Evolutionary conservation across 1,140 invertebrate species (phyloP), one percentile per base, ranked within the genome.

Genomic region (Bathynomus jamesi): DNA sequence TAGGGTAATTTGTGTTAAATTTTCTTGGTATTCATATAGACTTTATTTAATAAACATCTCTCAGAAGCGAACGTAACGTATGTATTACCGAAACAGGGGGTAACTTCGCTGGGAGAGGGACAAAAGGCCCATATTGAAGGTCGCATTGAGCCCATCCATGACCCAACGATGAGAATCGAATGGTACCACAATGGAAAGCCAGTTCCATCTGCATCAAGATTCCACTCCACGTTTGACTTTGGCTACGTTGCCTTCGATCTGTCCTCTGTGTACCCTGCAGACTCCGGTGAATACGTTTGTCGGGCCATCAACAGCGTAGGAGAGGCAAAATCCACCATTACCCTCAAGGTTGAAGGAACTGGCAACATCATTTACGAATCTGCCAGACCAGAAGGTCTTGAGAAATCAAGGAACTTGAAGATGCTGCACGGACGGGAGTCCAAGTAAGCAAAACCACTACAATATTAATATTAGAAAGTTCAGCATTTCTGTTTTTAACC

Each of bases 171-270:
- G 70, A 87, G 91, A 69, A 91, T 96, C 73, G 92, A 96, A 83
- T 95, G 94, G 84, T 95, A 90, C 79, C 92, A 94, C 78, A 93
- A 95, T 81, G 92, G 91, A 70, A 93, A 94, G 82, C 90, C 91
- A 30, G 83, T 95, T 76, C 89, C 89, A 80, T 92, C 91, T 76
- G 92, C 91, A 61, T 88, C 92, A 61, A 86, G 93, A 78, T 94
- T 93, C 87, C 93, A 95, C 82, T 92, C 93, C 75, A 95, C 93
- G 62, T 93, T 94, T 80, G 95, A 97, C 82, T 98, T 98, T 84
- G 95, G 95, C 78, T 97, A 96, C 78, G 91, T 95, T 65, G 92
- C 94, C 53, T 83, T 98, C 74, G 94, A 97, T 82, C 94, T 98
- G 79, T 87, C 87, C 64, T 91, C 96, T 76, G 87, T 91, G 65